Conservation (phyloP, 2,113 vertebrate genomes). For the Paraplagusia blochii region DNA sequence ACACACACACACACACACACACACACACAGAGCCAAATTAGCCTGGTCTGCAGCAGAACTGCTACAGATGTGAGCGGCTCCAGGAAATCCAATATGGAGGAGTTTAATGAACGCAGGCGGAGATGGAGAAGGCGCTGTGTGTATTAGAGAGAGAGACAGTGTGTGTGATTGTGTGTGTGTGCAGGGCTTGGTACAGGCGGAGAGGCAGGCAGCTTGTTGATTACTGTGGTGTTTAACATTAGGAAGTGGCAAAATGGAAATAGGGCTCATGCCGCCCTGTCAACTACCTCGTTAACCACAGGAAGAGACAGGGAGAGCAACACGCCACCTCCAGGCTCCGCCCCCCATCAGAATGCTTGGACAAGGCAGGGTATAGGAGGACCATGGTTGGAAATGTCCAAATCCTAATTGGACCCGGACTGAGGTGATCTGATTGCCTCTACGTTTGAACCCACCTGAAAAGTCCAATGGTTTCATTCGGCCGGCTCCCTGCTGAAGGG, state of each 20-base stretch:
- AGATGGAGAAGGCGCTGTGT: constrained; percentile 29
- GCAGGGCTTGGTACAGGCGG: constrained; percentile 44
- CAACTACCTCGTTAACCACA: constrained; percentile 71
- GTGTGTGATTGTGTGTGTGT: no score
- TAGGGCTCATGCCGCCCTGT: constrained; percentile 59
- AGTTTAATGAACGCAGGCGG: constrained; percentile 57
- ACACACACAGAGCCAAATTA: constrained; percentile 48
- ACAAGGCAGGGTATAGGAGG: constrained; percentile 35
- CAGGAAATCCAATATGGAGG: constrained; percentile 68
- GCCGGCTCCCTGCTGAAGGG: no score
- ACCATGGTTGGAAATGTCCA: constrained; percentile 37
- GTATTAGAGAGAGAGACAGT: constrained; percentile 10
- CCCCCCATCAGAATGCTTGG: constrained; percentile 40
- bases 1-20: constrained; percentile 1
- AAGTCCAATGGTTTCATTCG: no score
- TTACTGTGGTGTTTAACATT: constrained; percentile 73
- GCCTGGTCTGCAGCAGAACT: constrained; percentile 61
- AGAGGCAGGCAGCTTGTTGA: constrained; percentile 64
- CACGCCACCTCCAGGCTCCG: constrained; percentile 33
- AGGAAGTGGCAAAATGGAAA: constrained; percentile 70
- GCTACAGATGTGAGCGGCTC: constrained; percentile 36
- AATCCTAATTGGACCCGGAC: no score
- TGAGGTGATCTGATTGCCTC: no score
- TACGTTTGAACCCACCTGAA: no score
- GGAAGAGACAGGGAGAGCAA: constrained; percentile 43